Conservation (phyloP, 2,113 vertebrate species). For the Eulemur rufifrons region DNA sequence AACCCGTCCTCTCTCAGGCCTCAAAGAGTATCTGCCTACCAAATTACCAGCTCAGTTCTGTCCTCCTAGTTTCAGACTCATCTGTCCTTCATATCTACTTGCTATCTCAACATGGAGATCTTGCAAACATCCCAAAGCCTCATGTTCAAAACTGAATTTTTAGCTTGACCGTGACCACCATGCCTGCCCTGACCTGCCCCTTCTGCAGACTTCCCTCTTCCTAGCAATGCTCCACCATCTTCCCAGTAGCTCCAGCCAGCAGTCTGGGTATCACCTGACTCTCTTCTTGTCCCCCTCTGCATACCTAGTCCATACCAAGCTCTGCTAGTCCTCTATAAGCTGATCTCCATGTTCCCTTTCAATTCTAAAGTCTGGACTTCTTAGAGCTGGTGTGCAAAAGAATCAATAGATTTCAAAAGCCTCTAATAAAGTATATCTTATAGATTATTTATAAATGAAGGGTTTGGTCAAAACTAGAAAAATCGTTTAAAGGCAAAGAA, state of each 20-base stretch:
- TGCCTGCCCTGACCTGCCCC: not conserved
- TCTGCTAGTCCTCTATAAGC: not conserved
- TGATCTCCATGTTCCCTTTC: not conserved
- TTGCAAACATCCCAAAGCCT: not conserved
- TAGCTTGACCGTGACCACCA: not conserved
- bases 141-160: not conserved
- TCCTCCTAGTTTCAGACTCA: not conserved
- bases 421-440: not conserved
- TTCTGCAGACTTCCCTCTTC: not conserved
- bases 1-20: not conserved
- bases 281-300: not conserved
- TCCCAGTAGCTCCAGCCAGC: not conserved
- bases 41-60: not conserved
- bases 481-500: not conserved
- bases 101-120: not conserved
- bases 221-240: not conserved
- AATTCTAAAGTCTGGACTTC: not conserved
- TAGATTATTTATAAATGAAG: conserved; percentile 27
- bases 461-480: not conserved
- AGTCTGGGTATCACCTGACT: not conserved
- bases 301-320: not conserved
- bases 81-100: not conserved
- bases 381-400: not conserved
- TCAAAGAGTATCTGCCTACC: not conserved
- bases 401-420: not conserved